Percentiles rank a stretch among this genome's conserved stretches.
Conservation (phyloP, 2,797 vertebrate species). For the Eulemur coronatus region DNA sequence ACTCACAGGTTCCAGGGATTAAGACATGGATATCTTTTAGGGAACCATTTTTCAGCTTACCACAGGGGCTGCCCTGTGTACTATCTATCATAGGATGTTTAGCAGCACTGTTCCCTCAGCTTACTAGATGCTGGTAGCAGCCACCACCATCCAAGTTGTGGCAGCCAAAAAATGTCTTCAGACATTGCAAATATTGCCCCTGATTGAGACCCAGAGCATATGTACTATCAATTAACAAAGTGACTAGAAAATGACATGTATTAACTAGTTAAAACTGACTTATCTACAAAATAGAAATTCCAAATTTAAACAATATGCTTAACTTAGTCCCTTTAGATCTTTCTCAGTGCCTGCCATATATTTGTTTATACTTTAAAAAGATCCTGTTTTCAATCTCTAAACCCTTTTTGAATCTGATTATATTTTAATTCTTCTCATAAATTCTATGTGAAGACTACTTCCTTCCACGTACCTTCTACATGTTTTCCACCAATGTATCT, state of each 20-base stretch:
- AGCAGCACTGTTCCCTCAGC: background rate
- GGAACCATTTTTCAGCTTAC: background rate
- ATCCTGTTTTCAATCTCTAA: background rate
- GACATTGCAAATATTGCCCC: background rate
- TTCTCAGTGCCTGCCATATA: background rate
- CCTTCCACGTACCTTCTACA: background rate
- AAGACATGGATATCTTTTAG: background rate
- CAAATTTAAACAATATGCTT: background rate
- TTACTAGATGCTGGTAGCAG: background rate
- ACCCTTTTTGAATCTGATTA: background rate
- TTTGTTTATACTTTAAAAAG: background rate
- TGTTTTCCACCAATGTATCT: background rate
- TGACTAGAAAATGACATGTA: background rate
- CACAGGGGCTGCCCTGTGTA: background rate
- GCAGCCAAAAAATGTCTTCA: background rate
- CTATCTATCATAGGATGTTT: background rate
- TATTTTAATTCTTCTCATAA: background rate
- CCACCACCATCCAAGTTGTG: background rate
- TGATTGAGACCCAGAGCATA: background rate
- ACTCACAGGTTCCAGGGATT: background rate
- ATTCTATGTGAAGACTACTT: background rate
- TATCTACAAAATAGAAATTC: background rate
- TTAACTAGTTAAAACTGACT: slow-evolving; percentile 35
- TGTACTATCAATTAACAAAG: background rate
- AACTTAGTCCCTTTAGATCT: background rate